A percentile compares a stretch with the other conserved stretches of the same genome.
Conservation (phyloP, 2,797 vertebrate genomes). For the Rhincodon typus region DNA sequence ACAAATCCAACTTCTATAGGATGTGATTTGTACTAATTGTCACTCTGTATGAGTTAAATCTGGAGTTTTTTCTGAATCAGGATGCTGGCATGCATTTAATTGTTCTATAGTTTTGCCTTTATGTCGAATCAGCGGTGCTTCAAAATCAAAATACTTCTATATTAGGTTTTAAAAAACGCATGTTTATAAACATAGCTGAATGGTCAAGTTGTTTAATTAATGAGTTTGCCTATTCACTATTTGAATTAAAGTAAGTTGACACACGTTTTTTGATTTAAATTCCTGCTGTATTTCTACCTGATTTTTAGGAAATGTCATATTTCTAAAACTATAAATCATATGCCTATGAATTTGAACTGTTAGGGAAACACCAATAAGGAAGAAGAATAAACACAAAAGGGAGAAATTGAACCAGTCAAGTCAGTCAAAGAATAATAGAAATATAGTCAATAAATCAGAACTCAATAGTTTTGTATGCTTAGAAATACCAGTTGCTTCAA, state of each 20-base stretch:
- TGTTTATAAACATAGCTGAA: neutral
- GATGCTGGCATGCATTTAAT: neutral
- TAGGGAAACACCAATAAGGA: neutral
- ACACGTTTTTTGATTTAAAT: neutral
- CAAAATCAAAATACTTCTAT: neutral
- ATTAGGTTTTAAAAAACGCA: neutral
- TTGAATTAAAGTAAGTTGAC: neutral
- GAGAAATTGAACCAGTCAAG: neutral
- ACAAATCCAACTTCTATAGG: neutral
- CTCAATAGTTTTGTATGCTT: neutral
- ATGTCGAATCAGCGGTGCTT: neutral
- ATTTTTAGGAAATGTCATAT: neutral
- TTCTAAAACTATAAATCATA: neutral
- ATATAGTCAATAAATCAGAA: neutral
- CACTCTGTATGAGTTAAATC: neutral
- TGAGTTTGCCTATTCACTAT: neutral
- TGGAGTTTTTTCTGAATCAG: neutral
- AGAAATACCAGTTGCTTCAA: neutral
- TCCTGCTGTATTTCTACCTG: neutral
- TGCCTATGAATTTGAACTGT: neutral
- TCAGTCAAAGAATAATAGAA: neutral
- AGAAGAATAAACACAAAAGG: neutral
- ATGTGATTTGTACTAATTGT: too few species aligned
- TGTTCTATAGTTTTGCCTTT: neutral
- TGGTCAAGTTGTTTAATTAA: neutral